Conservation (phyloP, 2,797 vertebrate species). For the Cephalopachus bancanus region DNA sequence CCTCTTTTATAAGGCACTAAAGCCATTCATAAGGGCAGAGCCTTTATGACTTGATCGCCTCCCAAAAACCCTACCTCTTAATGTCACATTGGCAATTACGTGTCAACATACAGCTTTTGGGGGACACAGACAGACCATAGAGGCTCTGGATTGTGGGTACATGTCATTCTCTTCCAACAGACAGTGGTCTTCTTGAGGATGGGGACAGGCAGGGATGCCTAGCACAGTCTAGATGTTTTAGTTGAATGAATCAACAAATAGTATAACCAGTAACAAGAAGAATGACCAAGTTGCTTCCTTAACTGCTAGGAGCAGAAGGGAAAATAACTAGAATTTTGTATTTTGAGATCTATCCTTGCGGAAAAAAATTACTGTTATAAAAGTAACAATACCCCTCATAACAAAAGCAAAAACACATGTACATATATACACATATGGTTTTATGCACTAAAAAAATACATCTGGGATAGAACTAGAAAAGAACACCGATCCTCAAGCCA, state of each 20-base stretch:
- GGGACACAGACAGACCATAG: not conserved
- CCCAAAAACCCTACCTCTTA: not conserved
- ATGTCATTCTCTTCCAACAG: not conserved
- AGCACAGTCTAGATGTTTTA: not conserved
- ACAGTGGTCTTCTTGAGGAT: not conserved
- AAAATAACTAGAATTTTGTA: not conserved
- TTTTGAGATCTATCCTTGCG: constrained; percentile 1
- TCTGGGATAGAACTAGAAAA: not conserved
- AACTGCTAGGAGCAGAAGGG: constrained; percentile 21
- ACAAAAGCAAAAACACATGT: not conserved
- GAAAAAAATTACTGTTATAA: constrained; percentile 34
- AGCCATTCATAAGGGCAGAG: not conserved
- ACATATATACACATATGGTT: not conserved
- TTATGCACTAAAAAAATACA: constrained; percentile 1
- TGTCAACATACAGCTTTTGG: not conserved
- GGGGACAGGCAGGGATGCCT: not conserved
- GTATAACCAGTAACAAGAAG: not conserved
- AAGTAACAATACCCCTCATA: constrained; percentile 2
- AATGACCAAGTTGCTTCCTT: not conserved
- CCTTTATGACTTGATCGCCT: not conserved
- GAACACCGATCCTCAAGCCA: not conserved
- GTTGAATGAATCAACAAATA: not conserved
- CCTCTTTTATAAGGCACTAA: not conserved
- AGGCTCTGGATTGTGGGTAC: not conserved
- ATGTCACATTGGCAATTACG: not conserved